A percentile compares a stretch with the other conserved stretches of the same genome.
These are phyloP conservation scores for Pantala flavescens DNA, from an alignment of 1,140 invertebrate genomes.

Conservation along the genomic window DNA sequence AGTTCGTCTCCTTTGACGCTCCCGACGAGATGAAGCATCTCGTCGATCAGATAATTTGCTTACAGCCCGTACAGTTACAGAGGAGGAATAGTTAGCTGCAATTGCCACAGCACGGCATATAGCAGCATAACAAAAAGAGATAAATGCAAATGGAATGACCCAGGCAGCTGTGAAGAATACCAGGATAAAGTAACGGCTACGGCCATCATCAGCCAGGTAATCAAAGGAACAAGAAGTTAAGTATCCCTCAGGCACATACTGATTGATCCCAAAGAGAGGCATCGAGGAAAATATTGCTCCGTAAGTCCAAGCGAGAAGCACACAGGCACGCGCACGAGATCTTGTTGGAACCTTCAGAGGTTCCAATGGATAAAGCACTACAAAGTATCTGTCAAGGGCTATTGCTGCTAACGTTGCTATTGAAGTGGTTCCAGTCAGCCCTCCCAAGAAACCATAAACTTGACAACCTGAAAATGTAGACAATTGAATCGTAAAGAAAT, in stretches of 20 bases:
- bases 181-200: constrained; percentile 54
- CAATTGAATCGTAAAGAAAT: constrained; percentile 13
- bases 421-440: constrained; percentile 56
- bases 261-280: constrained; percentile 48
- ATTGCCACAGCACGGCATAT: background rate
- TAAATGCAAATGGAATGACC: constrained; percentile 52
- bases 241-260: constrained; percentile 51
- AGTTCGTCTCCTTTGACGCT: constrained; percentile 51
- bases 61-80: constrained; percentile 29
- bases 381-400: constrained; percentile 57
- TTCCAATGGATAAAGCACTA: constrained; percentile 59
- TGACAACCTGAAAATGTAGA: constrained; percentile 45
- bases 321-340: constrained; percentile 45
- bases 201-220: constrained; percentile 55
- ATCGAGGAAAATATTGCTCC: constrained; percentile 55
- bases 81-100: background rate
- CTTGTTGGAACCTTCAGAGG: constrained; percentile 46
- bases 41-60: constrained; percentile 28
- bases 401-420: constrained; percentile 59
- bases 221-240: constrained; percentile 66
- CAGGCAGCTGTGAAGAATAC: constrained; percentile 60
- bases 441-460: constrained; percentile 59
- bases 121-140: constrained; percentile 52
- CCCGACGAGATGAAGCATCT: constrained; percentile 32
- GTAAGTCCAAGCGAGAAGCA: constrained; percentile 59